phyloP scores from a whole-genome alignment of 2,888 invertebrate species.

The Entomobrya proxima region DNA sequence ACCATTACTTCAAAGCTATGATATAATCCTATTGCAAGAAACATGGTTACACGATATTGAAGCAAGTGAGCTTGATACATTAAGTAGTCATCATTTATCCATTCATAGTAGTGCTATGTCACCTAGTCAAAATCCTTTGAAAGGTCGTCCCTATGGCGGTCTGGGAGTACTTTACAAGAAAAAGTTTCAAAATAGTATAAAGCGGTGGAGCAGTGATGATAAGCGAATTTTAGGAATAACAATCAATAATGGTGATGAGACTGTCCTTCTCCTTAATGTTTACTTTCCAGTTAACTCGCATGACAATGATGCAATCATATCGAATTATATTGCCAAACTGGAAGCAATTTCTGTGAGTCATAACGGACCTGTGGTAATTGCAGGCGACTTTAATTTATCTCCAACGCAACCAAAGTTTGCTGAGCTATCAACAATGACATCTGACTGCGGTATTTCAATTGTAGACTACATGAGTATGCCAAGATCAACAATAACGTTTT shows the following conservation, averaged over 20 bases:
- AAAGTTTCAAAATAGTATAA: neutral
- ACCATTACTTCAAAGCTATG: neutral
- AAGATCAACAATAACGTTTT: neutral
- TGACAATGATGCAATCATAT: neutral
- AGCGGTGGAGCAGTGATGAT: neutral
- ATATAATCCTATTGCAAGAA: conserved; percentile 1
- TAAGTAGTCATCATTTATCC: neutral
- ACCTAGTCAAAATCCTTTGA: neutral
- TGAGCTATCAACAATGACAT: no score
- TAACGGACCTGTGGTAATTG: neutral
- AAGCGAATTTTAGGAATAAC: neutral
- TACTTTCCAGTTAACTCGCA: conserved; percentile 20
- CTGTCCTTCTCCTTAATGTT: neutral
- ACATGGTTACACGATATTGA: conserved; percentile 10
- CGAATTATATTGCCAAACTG: neutral
- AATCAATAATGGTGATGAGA: neutral
- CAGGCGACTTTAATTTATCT: conserved; percentile 25
- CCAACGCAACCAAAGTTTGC: neutral
- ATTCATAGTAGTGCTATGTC: conserved; percentile 1
- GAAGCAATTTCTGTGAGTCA: neutral
- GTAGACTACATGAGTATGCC: neutral
- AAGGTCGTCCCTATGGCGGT: conserved; percentile 11
- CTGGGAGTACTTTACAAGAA: neutral
- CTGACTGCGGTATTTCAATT: neutral
- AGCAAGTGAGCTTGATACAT: neutral